Percentiles rank a stretch among this genome's conserved stretches.
phyloP scores from a whole-genome alignment of 2,888 invertebrate species.

The Hirtodrosophila cameraria region DNA sequence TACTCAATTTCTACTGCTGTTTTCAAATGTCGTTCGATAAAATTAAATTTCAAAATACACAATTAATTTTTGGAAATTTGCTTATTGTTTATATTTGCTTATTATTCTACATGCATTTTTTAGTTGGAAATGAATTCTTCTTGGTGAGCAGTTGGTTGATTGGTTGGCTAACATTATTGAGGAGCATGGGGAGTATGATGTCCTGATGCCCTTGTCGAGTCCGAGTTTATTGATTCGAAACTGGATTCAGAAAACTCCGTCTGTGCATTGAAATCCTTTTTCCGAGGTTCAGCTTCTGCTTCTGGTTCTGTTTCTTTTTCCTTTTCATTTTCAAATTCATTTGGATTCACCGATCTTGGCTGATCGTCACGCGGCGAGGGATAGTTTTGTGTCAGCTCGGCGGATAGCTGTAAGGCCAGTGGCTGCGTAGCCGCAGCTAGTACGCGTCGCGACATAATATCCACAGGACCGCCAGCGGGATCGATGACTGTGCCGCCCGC shows the following conservation, averaged over 20 bases:
- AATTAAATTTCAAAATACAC: too few relatives aligned
- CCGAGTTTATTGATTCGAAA: conserved; percentile 30
- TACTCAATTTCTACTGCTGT: too few relatives aligned
- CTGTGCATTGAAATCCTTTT: conserved; percentile 43
- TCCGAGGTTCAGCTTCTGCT: not conserved
- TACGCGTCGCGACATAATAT: conserved; percentile 91
- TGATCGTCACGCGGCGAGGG: conserved; percentile 88
- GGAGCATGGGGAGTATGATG: not conserved
- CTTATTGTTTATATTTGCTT: conserved; percentile 8
- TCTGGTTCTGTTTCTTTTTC: too few relatives aligned
- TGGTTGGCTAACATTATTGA: not conserved
- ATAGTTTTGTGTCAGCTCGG: conserved; percentile 88
- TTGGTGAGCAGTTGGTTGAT: conserved; percentile 15
- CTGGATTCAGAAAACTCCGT: conserved; percentile 57
- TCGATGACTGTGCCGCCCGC: conserved; percentile 96
- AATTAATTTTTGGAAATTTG: too few relatives aligned
- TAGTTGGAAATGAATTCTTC: conserved; percentile 20
- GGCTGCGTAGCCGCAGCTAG: conserved; percentile 90
- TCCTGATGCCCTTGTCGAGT: not conserved
- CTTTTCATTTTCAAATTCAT: not conserved
- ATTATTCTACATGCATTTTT: conserved; percentile 4
- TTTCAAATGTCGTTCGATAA: too few relatives aligned
- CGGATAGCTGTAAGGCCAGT: conserved; percentile 88
- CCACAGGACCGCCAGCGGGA: conserved; percentile 91
- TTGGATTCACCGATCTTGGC: conserved; percentile 4